Percentiles rank a stretch among this genome's conserved stretches.
Conservation (phyloP, 2,888 invertebrate genomes). For the Pycnomerus fuliginosus region DNA sequence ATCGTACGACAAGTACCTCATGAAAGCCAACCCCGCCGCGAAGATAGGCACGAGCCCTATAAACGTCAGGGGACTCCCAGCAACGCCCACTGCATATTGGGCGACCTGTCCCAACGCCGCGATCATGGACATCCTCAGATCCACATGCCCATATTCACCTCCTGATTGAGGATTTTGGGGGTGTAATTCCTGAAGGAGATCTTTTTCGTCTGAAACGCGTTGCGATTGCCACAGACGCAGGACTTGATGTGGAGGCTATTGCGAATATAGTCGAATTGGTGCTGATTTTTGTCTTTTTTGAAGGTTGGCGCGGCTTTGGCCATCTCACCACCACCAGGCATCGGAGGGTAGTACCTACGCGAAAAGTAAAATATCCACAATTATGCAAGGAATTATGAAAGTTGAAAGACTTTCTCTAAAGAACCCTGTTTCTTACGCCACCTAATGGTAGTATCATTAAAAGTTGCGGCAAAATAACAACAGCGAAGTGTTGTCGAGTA, state of each 20-base stretch:
- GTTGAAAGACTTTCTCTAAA: no score
- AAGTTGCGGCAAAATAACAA: no score
- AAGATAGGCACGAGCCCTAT: slow-evolving; percentile 78
- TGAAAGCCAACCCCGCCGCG: slow-evolving; percentile 77
- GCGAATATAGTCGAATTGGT: slow-evolving; percentile 53
- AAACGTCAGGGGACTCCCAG: slow-evolving; percentile 58
- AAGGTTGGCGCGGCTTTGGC: slow-evolving; percentile 32
- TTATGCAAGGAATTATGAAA: no score
- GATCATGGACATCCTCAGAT: slow-evolving; percentile 60
- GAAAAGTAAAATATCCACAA: no score
- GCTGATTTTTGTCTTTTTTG: slow-evolving; percentile 31
- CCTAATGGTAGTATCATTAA: no score
- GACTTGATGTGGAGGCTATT: slow-evolving; percentile 60
- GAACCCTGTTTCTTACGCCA: no score
- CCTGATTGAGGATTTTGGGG: slow-evolving; percentile 66
- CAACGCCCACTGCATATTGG: slow-evolving; percentile 44
- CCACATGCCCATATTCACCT: slow-evolving; percentile 65
- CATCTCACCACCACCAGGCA: no score
- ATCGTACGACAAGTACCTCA: slow-evolving; percentile 78
- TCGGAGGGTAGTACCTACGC: no score
- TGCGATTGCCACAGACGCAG: slow-evolving; percentile 52
- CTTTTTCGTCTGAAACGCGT: slow-evolving; percentile 54
- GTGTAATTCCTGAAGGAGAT: slow-evolving; percentile 69
- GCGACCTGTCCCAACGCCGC: slow-evolving; percentile 52
- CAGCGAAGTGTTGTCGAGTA: no score